phyloP scores from a whole-genome alignment of 1,140 invertebrate species.

The Atta colombica region DNA sequence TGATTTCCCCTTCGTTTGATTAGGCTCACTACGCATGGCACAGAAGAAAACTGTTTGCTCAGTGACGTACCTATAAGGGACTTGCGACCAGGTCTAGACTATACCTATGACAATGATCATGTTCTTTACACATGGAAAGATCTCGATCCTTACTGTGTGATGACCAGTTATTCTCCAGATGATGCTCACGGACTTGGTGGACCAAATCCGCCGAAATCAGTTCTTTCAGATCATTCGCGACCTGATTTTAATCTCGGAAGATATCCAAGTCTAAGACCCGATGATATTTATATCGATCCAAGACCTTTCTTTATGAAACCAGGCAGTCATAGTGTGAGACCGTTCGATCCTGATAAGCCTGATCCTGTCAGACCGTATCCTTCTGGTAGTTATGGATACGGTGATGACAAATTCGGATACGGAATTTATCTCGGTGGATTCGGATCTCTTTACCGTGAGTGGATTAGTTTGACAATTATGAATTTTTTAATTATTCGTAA shows the following conservation, averaged over 20 bases:
- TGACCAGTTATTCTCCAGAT: conserved; percentile 11
- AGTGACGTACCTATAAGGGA: conserved; percentile 91
- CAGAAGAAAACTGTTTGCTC: conserved; percentile 88
- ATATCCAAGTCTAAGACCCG: conserved; percentile 17
- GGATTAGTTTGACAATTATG: neutral
- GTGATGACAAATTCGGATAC: conserved; percentile 10
- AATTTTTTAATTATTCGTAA: neutral
- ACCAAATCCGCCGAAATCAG: conserved; percentile 1
- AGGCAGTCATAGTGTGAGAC: conserved; percentile 28
- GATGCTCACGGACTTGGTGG: conserved; percentile 9
- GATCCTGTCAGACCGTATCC: conserved; percentile 16
- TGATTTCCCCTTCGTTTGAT: neutral
- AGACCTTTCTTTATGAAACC: conserved; percentile 24
- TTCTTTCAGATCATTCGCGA: neutral
- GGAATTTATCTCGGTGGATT: neutral
- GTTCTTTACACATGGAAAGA: conserved; percentile 90
- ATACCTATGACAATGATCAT: conserved; percentile 88
- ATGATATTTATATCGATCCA: neutral
- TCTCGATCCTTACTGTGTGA: conserved; percentile 82
- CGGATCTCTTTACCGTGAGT: conserved; percentile 61
- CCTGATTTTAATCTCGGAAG: neutral
- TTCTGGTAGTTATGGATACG: conserved; percentile 10
- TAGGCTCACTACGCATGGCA: conserved; percentile 66
- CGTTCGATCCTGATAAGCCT: conserved; percentile 60
- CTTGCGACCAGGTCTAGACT: conserved; percentile 89